A percentile compares a stretch with the other conserved stretches of the same genome.
phyloP scores from a whole-genome alignment of 2,113 vertebrate species.

The Martes martes region DNA sequence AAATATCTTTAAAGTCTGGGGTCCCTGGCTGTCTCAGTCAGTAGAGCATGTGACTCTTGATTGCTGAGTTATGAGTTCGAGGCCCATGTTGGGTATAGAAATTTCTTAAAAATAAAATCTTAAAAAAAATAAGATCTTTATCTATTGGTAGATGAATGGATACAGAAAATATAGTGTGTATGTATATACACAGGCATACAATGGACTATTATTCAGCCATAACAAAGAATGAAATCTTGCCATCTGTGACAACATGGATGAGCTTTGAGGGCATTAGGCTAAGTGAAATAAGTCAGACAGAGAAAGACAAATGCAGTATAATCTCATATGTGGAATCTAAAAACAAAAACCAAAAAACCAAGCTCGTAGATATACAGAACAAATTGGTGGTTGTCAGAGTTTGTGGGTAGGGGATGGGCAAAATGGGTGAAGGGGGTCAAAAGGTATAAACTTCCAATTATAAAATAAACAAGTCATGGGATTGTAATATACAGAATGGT shows the following conservation, averaged over 20 bases:
- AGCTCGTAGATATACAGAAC: background rate
- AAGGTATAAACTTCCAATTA: background rate
- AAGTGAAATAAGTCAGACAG: background rate
- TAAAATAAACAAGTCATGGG: background rate
- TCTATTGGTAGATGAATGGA: background rate
- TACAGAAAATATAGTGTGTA: background rate
- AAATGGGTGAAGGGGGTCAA: background rate
- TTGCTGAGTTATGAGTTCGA: background rate
- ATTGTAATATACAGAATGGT: background rate
- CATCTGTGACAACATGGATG: background rate
- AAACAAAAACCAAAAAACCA: background rate
- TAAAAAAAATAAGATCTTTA: background rate
- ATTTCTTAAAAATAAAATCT: background rate
- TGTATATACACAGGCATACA: background rate
- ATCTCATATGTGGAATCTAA: background rate
- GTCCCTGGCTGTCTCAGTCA: background rate
- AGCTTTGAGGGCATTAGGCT: background rate
- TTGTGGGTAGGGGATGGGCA: background rate
- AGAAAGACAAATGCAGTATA: background rate
- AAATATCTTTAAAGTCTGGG: background rate
- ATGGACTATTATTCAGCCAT: background rate
- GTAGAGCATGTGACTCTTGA: background rate
- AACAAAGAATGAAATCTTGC: background rate
- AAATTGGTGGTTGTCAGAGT: background rate
- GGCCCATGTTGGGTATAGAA: background rate